Evolutionary conservation across 92 coral and sea anemone species (phyloP), one percentile per base, ranked within the genome.

Genomic region (Parazoanthus darwini): DNA sequence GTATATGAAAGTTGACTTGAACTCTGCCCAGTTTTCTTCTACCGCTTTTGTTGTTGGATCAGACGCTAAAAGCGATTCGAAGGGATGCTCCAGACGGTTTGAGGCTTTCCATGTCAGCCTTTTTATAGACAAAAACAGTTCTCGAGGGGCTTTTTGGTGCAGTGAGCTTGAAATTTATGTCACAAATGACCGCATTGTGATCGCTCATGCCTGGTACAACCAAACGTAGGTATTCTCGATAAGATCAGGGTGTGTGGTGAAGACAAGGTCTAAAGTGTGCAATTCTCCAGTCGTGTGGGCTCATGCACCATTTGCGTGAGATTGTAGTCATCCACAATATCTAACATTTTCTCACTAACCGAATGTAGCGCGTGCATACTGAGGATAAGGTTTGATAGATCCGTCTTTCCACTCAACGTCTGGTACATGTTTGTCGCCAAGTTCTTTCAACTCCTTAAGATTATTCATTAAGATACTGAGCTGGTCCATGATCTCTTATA

Each of bases 141-240:
- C 84, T 54, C 36, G 68, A 20, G 42, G 84, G 46, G n/a, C 56
- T 56, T 80, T 56, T 80, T 42, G 84, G 72, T 9, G 71, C 72
- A 80, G 84, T 80, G 71, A 80, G 68, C n/a, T 80, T 80, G 71
- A 80, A 3, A 39, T 80, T 80, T 56, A 23, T 8, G 36, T 80
- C 84, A 56, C 84, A 80, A 25, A 80, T 56, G 84, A 80, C 84
- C 8, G 84, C 84, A 66, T 29, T 80, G 35, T 80, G 84, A n/a
- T 80, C 84, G 35, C 84, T 80, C 84, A 80, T 80, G 35, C 84
- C 84, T 25, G 84, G 84, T 80, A 80, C 70, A 79, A 79, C 33
- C 33, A 0, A 29, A 29, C 84, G 35, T 51, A 38, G 71, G 84
- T 80, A 38, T 80, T 43, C 16, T 51, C 84, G 13, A 80, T 46